Conservation (phyloP, 2,888 invertebrate species). For the Mechanitis mazaeus region DNA sequence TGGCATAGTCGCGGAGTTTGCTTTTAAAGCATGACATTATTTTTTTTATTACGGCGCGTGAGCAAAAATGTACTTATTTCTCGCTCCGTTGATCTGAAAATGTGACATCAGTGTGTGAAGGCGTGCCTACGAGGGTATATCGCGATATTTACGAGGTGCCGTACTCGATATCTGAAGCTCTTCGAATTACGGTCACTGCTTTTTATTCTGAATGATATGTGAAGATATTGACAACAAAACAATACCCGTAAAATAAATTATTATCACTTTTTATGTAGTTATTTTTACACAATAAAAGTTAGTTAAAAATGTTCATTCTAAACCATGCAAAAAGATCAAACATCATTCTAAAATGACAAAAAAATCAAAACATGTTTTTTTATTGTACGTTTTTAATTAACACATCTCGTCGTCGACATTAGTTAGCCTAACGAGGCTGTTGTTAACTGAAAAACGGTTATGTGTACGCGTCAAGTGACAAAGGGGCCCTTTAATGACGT, state of each 20-base stretch:
- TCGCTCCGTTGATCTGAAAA: conserved; percentile 75
- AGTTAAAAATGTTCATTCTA: not conserved
- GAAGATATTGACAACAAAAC: conserved; percentile 3
- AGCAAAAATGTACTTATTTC: conserved; percentile 77
- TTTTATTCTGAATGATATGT: conserved; percentile 32
- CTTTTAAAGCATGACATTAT: conserved; percentile 73
- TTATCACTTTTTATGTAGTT: not conserved
- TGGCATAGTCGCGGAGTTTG: conserved; percentile 43
- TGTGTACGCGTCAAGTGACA: conserved; percentile 35
- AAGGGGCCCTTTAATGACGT: conserved; percentile 37
- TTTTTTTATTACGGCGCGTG: conserved; percentile 70
- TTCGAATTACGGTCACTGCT: conserved; percentile 34
- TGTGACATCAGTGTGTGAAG: conserved; percentile 72
- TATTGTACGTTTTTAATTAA: conserved; percentile 14
- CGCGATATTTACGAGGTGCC: conserved; percentile 59
- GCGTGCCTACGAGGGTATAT: conserved; percentile 38
- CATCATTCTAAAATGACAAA: not conserved
- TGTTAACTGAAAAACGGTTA: conserved; percentile 30
- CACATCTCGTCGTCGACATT: conserved; percentile 22
- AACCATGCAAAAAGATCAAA: not conserved
- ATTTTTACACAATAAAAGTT: not conserved
- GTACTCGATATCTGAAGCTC: conserved; percentile 62
- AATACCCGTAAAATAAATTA: not conserved
- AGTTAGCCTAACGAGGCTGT: conserved; percentile 29
- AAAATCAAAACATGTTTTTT: not conserved